Base-by-base conservation (phyloP, 2,113 vertebrate genomes). In the Chaetura pelagica region DNA sequence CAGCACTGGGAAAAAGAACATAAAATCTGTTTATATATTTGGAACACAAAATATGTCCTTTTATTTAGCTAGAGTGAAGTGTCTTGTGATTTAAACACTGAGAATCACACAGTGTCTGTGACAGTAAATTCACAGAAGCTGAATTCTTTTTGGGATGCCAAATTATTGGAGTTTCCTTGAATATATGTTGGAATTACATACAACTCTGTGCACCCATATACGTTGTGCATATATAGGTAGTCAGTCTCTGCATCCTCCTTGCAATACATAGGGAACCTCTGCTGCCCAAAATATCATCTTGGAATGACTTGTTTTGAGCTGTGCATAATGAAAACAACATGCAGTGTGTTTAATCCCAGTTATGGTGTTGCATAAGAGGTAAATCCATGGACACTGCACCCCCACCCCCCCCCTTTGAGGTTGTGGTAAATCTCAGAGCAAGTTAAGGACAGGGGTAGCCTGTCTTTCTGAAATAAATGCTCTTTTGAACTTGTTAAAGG, bases 151-250 rank as follows among this genome's bases (percentile, higher is more conserved):
- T 44, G 7, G 11, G 6, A 61, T 48, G 67, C 63, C 54, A 66
- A 68, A 57, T 73, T 5, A 30, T 6, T 61, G 32, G 35, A 24
- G 32, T 93, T 92, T 40, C 6, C 42, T 75, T 29, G 20, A 27
- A 34, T 24, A 5, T 22, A 3, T n/a, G 51, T 23, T 51, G 52
- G 5, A 2, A 11, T 29, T 20, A 8, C 20, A 2, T 8, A 3
- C 1, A 9, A 26, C 3, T 1, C 1, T 5, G 34, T 32, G 11
- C 48, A 7, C 3, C 18, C 3, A 1, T 10, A 1, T 18, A 3
- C 17, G 27, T 9, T 44, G 30, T 21, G 34, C 15, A 1, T 12
- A 8, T 3, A 4, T 12, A 72, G 49, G 42, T 34, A 72, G 34
- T n/a, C 52, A 15, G 18, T 22, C 42, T 40, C 42, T 34, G 42